Evolutionary conservation across 2,888 invertebrate species (phyloP), one percentile per base, ranked within the genome.

Genomic region (Octodonta nipae): DNA sequence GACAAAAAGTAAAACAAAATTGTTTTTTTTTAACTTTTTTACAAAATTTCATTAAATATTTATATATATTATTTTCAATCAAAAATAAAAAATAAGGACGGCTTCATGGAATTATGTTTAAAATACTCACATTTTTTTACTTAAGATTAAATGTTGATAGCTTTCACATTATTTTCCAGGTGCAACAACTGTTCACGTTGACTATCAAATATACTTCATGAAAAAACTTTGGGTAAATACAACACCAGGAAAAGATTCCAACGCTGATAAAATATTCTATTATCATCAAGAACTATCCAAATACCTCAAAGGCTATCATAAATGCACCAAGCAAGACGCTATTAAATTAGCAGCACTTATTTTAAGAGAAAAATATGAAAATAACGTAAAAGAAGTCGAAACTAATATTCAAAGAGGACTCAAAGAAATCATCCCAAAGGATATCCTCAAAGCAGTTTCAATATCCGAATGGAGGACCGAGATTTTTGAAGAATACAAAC

Each of bases 161-260:
- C n/a, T n/a, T n/a, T n/a, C n/a, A n/a, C n/a, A 64, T 54, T 20
- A 20, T 22, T 3, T 60, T 64, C 30, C 49, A 69, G 66, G 63
- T 45, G 65, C 61, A 2, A 55, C 65, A 5, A 68, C 67, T 45
- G 48, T 72, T 29, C 78, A 81, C 53, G 79, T 82, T 51, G 86
- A 84, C 34, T 92, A 92, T 60, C 89, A 89, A 65, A 78, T 92
- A 52, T 89, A 88, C 68, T 93, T 92, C 60, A 89, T 93, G 89
- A 87, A 88, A 58, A 95, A 93, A 54, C 66, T 95, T 2, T 95
- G 93, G 93, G 75, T 89, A 2, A 83, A 85, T 52, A 80, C 82
- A 0, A 64, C 76, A 12, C 88, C 91, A 0, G 92, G 91, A 1
- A 73, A 73, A 49, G 92, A 93, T 58, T 63, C 69, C 31, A 81